A percentile compares a stretch with the other conserved stretches of the same genome.
phyloP scores from a whole-genome alignment of 1,140 invertebrate species.

The Oreohelix idahoensis region DNA sequence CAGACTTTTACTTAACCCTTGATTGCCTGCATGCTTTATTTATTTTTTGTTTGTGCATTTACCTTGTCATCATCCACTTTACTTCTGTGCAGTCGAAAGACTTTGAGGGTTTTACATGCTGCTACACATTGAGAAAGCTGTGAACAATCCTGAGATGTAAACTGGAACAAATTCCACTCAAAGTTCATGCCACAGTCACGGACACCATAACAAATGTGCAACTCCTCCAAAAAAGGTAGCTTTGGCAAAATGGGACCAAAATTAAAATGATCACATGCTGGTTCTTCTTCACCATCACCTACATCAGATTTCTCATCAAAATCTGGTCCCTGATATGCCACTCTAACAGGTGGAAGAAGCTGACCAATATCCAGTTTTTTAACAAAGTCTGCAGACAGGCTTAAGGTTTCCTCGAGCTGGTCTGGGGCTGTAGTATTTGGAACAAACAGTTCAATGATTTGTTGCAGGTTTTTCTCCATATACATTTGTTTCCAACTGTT shows the following conservation, averaged over 20 bases:
- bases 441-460: constrained; percentile 72
- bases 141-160: constrained; percentile 72
- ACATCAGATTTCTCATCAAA: constrained; percentile 70
- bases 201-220: constrained; percentile 71
- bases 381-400: constrained; percentile 68
- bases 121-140: constrained; percentile 71
- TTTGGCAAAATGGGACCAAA: constrained; percentile 67
- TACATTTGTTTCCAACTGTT: constrained; percentile 73
- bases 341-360: constrained; percentile 72
- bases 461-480: constrained; percentile 72
- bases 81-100: constrained; percentile 66
- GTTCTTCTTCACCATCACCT: constrained; percentile 70
- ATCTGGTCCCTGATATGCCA: constrained; percentile 67
- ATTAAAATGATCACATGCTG: constrained; percentile 73
- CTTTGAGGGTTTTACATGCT: constrained; percentile 65
- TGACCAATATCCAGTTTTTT: constrained; percentile 69
- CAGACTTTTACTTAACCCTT: no score
- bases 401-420: constrained; percentile 66
- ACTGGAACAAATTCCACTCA: constrained; percentile 74
- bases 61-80: constrained; percentile 71
- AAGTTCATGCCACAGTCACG: constrained; percentile 74
- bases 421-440: constrained; percentile 70
- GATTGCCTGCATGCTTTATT: no score
- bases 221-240: constrained; percentile 68
- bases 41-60: no score